These are phyloP conservation scores for Diploptera punctata DNA, from an alignment of 2,888 invertebrate species.

Conservation along the genomic window DNA sequence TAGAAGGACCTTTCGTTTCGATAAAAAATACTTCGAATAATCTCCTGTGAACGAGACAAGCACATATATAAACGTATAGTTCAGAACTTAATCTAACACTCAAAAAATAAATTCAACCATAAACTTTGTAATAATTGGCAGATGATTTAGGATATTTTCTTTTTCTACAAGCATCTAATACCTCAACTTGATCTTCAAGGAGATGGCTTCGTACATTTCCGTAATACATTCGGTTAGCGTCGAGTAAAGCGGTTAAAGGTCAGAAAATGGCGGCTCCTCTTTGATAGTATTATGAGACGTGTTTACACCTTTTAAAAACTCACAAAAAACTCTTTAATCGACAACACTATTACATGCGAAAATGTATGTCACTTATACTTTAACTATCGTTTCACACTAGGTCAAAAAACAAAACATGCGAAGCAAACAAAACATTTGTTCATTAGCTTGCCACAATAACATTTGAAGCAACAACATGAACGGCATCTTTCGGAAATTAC, in stretches of 20 bases:
- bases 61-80: conserved; percentile 31
- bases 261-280: conserved; percentile 37
- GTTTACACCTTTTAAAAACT: background rate
- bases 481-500: conserved; percentile 1
- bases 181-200: conserved; percentile 45
- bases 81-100: conserved; percentile 24
- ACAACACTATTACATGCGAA: background rate
- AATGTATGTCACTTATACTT: background rate
- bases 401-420: background rate
- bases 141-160: conserved; percentile 45
- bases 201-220: conserved; percentile 45
- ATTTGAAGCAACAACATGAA: background rate
- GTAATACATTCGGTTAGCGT: conserved; percentile 40
- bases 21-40: conserved; percentile 41
- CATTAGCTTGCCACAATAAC: background rate
- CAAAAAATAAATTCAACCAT: conserved; percentile 34
- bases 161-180: conserved; percentile 41
- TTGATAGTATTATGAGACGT: background rate
- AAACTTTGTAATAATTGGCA: conserved; percentile 36
- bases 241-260: conserved; percentile 41
- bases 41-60: conserved; percentile 41
- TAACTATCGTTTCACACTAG: background rate
- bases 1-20: conserved; percentile 46
- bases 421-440: background rate
- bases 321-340: background rate